phyloP scores from a whole-genome alignment of 2,888 invertebrate species.

The Hecatera dysodea region DNA sequence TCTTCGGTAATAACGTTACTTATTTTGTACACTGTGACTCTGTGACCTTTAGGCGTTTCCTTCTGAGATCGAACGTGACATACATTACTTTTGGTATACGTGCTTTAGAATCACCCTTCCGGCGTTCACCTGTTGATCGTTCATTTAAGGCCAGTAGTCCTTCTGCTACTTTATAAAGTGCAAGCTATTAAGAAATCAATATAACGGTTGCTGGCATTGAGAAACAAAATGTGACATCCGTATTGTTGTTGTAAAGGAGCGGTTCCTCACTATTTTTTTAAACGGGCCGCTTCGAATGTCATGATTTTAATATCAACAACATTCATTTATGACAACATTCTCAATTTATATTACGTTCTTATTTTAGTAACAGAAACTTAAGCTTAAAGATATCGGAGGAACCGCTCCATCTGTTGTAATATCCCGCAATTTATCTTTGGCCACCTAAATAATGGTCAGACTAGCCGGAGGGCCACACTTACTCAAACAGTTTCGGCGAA shows the following conservation, averaged over 20 bases:
- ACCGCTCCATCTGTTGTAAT: conserved; percentile 7
- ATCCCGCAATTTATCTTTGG: conserved; percentile 31
- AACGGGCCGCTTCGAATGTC: too few species aligned
- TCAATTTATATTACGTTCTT: neutral
- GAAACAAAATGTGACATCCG: conserved; percentile 36
- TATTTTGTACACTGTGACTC: conserved; percentile 47
- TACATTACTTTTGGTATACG: conserved; percentile 55
- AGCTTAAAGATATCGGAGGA: neutral
- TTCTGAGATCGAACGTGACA: conserved; percentile 49
- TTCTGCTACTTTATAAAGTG: conserved; percentile 59
- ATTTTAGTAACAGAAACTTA: neutral
- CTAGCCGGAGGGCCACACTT: conserved; percentile 14
- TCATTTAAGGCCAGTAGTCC: conserved; percentile 34
- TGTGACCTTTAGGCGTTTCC: conserved; percentile 50
- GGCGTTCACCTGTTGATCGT: conserved; percentile 47
- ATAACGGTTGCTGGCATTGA: conserved; percentile 50
- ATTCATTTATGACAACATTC: too few species aligned
- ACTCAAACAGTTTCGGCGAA: conserved; percentile 24
- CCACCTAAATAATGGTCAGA: conserved; percentile 19
- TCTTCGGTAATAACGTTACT: conserved; percentile 43
- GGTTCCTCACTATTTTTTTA: too few species aligned
- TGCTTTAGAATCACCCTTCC: conserved; percentile 46
- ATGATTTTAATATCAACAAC: too few species aligned
- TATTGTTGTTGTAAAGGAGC: conserved; percentile 4
- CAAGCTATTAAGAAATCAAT: conserved; percentile 56